Conservation (phyloP, 2,113 vertebrate genomes). For the Ctenomys sociabilis region DNA sequence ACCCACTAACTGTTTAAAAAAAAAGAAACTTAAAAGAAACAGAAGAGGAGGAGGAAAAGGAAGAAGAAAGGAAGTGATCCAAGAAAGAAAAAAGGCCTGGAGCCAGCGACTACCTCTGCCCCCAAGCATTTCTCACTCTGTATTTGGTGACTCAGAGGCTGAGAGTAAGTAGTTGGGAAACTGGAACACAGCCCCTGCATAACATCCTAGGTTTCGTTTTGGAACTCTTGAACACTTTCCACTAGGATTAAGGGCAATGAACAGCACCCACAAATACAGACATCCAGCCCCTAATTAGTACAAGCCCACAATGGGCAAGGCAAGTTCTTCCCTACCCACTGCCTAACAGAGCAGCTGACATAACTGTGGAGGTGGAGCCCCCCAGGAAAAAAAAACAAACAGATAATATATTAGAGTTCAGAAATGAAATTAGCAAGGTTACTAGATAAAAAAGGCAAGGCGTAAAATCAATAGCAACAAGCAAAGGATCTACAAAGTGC, state of each 20-base stretch:
- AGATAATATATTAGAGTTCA: slow-evolving; percentile 6
- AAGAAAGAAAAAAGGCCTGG: background rate
- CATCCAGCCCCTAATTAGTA: background rate
- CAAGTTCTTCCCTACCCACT: no score
- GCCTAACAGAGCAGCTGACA: background rate
- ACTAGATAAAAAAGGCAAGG: background rate
- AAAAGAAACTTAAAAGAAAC: background rate
- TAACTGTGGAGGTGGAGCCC: background rate
- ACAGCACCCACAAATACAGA: background rate
- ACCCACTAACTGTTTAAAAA: background rate
- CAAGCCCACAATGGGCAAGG: background rate
- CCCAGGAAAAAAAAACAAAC: background rate
- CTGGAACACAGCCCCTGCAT: background rate
- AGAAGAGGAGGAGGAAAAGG: background rate
- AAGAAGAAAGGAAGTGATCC: background rate
- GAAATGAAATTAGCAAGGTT: background rate
- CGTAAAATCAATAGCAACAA: no score
- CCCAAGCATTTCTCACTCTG: background rate
- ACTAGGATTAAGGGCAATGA: background rate
- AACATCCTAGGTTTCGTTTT: background rate
- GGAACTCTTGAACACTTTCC: background rate
- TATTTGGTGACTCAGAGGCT: background rate
- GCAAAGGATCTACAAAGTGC: no score
- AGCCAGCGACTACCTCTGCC: background rate
- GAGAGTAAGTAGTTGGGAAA: background rate